Base-by-base conservation (phyloP, 2,797 vertebrate genomes). In the Crocidura indochinensis region DNA sequence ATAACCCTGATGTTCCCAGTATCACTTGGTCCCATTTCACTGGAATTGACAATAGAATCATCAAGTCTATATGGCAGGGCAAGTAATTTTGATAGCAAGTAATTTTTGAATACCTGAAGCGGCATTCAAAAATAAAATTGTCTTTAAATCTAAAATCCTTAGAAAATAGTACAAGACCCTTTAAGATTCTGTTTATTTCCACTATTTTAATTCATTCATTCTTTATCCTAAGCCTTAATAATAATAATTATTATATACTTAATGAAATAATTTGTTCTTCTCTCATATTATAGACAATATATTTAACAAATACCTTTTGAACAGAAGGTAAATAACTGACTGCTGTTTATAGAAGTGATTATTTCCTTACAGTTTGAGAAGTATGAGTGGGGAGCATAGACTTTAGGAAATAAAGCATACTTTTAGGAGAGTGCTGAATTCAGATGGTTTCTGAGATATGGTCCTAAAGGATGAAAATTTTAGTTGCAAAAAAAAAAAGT, bases 141-240 rank as follows among this genome's bases (percentile, higher is more conserved):
- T 60, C 7, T 22, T 60, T 60, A 81, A 75, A 68, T 80, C 27
- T 84, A 90, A 92, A 91, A 46, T 86, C 67, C 26, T 79, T 90
- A 88, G 22, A 11, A 77, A 72, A 72, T 4, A 83, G 76, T 56
- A 22, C 0, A 77, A 90, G 10, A 51, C 0, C 2, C 10, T 89
- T 94, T 78, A 64, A 47, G 20, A 47, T 10, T 82, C 15, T 68
- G 26, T 68, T 83, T 92, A 69, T 56, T 62, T 73, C 64, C 87
- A 65, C 6, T 14, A 17, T 2, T 86, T 73, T 44, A 74, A 26
- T 81, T 86, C 8, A 87, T 47, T 15, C 0, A 74, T 14, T 84
- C 27, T 80, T 90, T 88, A 84, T 68, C 44, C 19, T 67, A 87
- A 84, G 1, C 60, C 22, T 65, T 49, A 53, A 76, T 8, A 29